Conservation (phyloP, 1,140 invertebrate species). For the Amphibalanus amphitrite region DNA sequence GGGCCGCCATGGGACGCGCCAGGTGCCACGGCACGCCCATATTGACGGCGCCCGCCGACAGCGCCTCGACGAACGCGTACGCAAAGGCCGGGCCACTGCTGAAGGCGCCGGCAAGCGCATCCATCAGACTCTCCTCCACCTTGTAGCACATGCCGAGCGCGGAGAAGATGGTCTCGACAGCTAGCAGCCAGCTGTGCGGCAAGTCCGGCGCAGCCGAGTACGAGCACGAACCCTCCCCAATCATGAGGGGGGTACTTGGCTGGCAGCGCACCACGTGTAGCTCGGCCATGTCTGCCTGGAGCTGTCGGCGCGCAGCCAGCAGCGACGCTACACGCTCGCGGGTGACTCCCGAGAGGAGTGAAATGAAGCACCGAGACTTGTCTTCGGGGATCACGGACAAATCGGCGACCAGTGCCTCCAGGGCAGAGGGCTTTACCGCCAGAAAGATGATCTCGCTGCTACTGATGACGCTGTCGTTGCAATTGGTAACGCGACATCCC, state of each 20-base stretch:
- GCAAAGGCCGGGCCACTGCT: neutral
- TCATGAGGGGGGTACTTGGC: neutral
- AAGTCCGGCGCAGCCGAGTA: neutral
- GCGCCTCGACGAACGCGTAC: slow-evolving; percentile 49
- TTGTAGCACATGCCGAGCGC: neutral
- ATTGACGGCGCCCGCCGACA: slow-evolving; percentile 80
- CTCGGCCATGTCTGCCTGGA: neutral
- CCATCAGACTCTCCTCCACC: neutral
- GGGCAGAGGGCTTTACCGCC: slow-evolving; percentile 36
- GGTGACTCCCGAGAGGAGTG: neutral
- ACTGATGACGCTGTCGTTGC: slow-evolving; percentile 32
- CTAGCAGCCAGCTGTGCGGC: neutral
- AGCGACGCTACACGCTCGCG: neutral
- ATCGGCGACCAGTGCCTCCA: slow-evolving; percentile 22
- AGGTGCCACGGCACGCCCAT: slow-evolving; percentile 73
- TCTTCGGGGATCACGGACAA: neutral
- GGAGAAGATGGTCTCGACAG: neutral
- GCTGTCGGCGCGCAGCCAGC: neutral
- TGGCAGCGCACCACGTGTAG: neutral
- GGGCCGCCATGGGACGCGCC: slow-evolving; percentile 65
- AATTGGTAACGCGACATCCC: slow-evolving; percentile 27
- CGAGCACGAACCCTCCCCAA: neutral
- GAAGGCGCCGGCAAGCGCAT: neutral
- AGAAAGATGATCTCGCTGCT: slow-evolving; percentile 33
- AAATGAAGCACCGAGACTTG: neutral